These are phyloP conservation scores for Oeneis ivallda DNA, from an alignment of 2,888 invertebrate species.

Conservation along the genomic window DNA sequence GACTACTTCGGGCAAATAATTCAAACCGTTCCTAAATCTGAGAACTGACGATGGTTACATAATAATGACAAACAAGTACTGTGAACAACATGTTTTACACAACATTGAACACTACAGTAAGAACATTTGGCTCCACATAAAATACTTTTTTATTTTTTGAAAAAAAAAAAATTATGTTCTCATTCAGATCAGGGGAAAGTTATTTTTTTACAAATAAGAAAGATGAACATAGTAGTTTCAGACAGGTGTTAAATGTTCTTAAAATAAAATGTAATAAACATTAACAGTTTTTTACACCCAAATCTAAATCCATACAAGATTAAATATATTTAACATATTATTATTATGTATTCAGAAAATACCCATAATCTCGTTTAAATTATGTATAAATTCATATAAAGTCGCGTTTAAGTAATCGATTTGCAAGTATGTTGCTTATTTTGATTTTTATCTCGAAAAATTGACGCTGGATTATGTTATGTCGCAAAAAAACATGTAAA, in stretches of 20 bases:
- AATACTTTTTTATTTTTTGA: no score
- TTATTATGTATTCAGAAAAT: background rate
- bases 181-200: no score
- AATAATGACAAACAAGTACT: slow-evolving; percentile 19
- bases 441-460: slow-evolving; percentile 17
- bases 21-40: slow-evolving; percentile 24
- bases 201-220: no score
- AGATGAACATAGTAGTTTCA: no score
- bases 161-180: no score
- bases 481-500: slow-evolving; percentile 2
- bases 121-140: background rate
- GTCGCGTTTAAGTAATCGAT: slow-evolving; percentile 29
- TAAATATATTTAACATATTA: background rate
- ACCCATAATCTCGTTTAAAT: slow-evolving; percentile 7
- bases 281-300: background rate
- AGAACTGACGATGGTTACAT: slow-evolving; percentile 29
- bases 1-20: slow-evolving; percentile 13
- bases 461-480: slow-evolving; percentile 3
- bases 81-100: background rate
- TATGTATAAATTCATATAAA: slow-evolving; percentile 19
- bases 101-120: background rate
- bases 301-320: background rate
- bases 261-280: background rate
- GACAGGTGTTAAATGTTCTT: background rate
- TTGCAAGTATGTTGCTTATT: slow-evolving; percentile 20